Evolutionary conservation across 2,888 invertebrate species (phyloP), one percentile per base, ranked within the genome.

Genomic region (Scaptomyza caliginosa): DNA sequence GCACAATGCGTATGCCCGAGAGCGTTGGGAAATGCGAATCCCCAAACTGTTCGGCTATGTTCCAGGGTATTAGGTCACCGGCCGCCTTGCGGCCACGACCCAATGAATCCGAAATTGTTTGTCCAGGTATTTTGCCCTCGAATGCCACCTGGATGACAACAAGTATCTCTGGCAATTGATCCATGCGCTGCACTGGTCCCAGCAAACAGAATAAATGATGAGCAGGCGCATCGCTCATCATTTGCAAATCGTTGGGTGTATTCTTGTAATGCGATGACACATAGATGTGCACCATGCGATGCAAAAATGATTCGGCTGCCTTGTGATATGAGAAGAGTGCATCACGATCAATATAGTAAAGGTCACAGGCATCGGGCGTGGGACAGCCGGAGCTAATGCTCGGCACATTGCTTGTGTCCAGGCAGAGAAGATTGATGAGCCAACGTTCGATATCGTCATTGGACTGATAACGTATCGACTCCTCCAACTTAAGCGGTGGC

Each of bases 201-300:
- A 99, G 92, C 34, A 99, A 92, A 75, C 98, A 98, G 92, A 99
- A 99, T 56, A 99, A 91, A 90, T 98, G 97, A 92, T 99, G 99
- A 1, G 98, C 98, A 0, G 99, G 99, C 13, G 99, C 99, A 92
- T 99, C 99, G 11, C 99, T 98, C 92, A 99, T 94, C 94, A 99
- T 95, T 92, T 99, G 99, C 38, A 99, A 93, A 92, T 99, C 99
- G 92, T 99, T 99, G 0, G 99, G 99, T 57, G 97, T 97, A 92
- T 99, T 99, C 95, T 99, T 99, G 90, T 99, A 99, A 92, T 99
- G 99, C 5, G 99, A 99, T 0, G 99, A 95, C 0, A 99, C 99
- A 90, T 98, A 99, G 39, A 99, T 94, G 11, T 97, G 94, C 74
- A 99, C 97, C 8, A 99, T 90, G 62, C 97, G 93, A 82, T 99